Conservation (phyloP, 2,888 invertebrate species). For the Chrysomela aeneicollis region DNA sequence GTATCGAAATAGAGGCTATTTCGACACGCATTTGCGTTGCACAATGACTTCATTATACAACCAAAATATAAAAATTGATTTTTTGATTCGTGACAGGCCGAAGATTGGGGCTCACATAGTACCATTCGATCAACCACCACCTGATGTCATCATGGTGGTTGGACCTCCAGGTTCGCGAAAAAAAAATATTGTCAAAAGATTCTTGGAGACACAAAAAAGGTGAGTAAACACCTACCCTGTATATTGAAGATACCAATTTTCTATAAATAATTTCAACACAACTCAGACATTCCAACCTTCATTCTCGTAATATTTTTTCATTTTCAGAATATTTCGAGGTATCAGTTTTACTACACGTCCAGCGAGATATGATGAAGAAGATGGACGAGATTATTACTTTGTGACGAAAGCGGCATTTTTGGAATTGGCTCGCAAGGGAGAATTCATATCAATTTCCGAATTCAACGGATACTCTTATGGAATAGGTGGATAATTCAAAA, state of each 20-base stretch:
- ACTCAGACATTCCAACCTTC: neutral
- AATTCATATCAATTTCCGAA: slow-evolving; percentile 59
- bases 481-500: slow-evolving; percentile 40
- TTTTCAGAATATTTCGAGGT: slow-evolving; percentile 46
- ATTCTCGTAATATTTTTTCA: neutral
- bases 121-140: slow-evolving; percentile 55
- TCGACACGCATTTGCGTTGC: too few species aligned
- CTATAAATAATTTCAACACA: slow-evolving; percentile 1
- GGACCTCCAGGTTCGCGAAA: slow-evolving; percentile 59
- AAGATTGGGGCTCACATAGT: slow-evolving; percentile 53
- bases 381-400: slow-evolving; percentile 55
- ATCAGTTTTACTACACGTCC: slow-evolving; percentile 58
- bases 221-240: slow-evolving; percentile 18
- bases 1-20: too few species aligned
- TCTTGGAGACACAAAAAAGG: slow-evolving; percentile 46
- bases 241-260: too few species aligned
- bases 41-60: too few species aligned
- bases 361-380: slow-evolving; percentile 45
- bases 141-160: slow-evolving; percentile 59
- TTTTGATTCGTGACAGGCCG: slow-evolving; percentile 48
- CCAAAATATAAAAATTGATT: too few species aligned
- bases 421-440: slow-evolving; percentile 57
- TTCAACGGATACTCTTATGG: slow-evolving; percentile 59
- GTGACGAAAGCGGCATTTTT: slow-evolving; percentile 55
- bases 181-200: slow-evolving; percentile 47